A percentile compares a stretch with the other conserved stretches of the same genome.
phyloP scores from a whole-genome alignment of 2,113 vertebrate species.

The Coptodon rendalli region DNA sequence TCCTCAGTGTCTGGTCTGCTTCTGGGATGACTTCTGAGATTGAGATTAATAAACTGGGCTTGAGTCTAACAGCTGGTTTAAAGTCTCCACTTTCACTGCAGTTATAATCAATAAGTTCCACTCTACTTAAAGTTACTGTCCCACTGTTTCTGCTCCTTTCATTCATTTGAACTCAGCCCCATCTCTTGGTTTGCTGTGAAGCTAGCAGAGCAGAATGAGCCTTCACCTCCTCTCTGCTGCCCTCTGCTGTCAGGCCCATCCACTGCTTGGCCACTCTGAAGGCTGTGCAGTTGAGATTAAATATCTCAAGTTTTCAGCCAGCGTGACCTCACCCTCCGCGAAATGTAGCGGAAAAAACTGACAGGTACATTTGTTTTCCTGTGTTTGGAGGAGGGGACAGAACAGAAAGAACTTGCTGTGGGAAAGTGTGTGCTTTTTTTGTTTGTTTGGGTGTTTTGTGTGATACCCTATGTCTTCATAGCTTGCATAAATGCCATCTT shows the following conservation, averaged over 20 bases:
- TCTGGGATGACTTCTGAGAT: not conserved
- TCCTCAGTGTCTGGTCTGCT: not conserved
- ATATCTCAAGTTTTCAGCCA: not conserved
- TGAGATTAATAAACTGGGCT: not conserved
- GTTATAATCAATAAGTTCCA: not conserved
- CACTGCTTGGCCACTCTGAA: conserved; percentile 2
- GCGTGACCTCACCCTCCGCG: not conserved
- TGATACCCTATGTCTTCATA: not conserved
- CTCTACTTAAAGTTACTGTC: not conserved
- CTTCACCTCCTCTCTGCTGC: conserved; percentile 3
- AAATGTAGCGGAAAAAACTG: not conserved
- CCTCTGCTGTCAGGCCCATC: conserved; percentile 11
- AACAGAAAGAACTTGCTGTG: not conserved
- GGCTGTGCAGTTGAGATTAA: not conserved
- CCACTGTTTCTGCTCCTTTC: not conserved
- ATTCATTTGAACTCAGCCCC: not conserved
- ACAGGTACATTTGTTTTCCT: not conserved
- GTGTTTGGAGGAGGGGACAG: not conserved
- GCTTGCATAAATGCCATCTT: not conserved
- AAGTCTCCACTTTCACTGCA: not conserved
- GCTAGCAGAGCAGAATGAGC: not conserved
- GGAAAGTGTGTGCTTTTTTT: not conserved
- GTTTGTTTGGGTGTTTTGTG: not conserved
- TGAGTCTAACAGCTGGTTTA: not conserved
- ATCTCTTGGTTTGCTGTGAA: not conserved